Conservation (phyloP, 2,113 vertebrate species). For the Riparia riparia region DNA sequence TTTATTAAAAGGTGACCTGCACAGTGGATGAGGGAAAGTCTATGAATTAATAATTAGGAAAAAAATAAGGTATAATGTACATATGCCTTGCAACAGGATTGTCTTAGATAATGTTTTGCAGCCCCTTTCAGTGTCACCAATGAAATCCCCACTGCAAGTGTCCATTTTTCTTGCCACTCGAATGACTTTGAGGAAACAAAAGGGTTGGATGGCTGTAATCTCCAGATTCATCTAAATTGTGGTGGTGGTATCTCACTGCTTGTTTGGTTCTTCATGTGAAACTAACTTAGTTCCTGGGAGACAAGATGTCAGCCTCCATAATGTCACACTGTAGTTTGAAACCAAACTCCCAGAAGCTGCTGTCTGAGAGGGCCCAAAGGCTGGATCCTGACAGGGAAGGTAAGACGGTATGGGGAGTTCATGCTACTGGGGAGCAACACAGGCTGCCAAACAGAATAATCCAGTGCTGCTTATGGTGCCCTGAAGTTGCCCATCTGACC, state of each 20-base stretch:
- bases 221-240: neutral
- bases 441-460: neutral
- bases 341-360: neutral
- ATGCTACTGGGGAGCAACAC: neutral
- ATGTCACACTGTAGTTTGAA: neutral
- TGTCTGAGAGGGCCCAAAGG: neutral
- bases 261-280: neutral
- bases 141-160: neutral
- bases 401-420: neutral
- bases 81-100: neutral
- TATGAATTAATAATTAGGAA: neutral
- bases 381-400: neutral
- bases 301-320: neutral
- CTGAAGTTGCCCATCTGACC: neutral
- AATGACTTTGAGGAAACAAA: neutral
- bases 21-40: neutral
- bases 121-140: neutral
- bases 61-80: neutral
- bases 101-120: neutral
- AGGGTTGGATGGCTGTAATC: neutral
- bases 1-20: neutral
- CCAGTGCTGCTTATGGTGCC: neutral
- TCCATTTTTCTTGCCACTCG: accelerated
- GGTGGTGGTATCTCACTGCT: neutral
- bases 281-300: neutral